Conservation (phyloP, 2,888 invertebrate species). For the Agrotis puta region DNA sequence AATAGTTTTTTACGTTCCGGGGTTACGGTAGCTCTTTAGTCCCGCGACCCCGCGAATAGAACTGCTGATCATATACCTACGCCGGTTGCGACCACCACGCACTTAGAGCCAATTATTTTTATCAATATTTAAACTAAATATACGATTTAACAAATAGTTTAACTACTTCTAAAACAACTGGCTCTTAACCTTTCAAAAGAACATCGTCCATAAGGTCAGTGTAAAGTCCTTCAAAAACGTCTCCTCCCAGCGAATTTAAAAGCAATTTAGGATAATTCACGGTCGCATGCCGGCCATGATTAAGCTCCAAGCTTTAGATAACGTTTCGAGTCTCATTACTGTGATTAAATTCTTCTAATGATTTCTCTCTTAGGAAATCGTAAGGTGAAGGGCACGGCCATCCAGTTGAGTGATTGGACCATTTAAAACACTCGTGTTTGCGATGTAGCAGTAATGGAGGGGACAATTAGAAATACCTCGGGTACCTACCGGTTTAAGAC, state of each 20-base stretch:
- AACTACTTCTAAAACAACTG: too few relatives aligned
- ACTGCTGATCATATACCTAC: not conserved
- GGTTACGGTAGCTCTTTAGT: too few relatives aligned
- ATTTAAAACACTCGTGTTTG: constrained; percentile 36
- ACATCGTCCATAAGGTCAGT: not conserved
- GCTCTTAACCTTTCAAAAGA: not conserved
- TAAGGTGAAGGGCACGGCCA: constrained; percentile 57
- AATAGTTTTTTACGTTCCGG: too few relatives aligned
- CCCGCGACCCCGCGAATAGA: too few relatives aligned
- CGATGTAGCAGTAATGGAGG: constrained; percentile 38
- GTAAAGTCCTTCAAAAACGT: not conserved
- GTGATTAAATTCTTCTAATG: constrained; percentile 57
- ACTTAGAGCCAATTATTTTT: too few relatives aligned
- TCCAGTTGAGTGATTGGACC: constrained; percentile 54
- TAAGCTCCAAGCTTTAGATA: constrained; percentile 43
- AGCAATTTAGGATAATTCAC: constrained; percentile 33
- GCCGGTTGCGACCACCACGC: not conserved
- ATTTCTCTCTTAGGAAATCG: constrained; percentile 37
- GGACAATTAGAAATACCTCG: constrained; percentile 50
- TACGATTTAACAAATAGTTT: too few relatives aligned
- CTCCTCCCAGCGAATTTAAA: constrained; percentile 28
- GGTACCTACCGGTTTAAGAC: constrained; percentile 25
- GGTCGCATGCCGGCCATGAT: constrained; percentile 46
- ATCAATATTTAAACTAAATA: too few relatives aligned
- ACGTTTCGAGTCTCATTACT: constrained; percentile 46